A percentile compares a stretch with the other conserved stretches of the same genome.
Evolutionary conservation across 2,113 vertebrate genomes (phyloP).

Genomic region (Azemiops feae): DNA sequence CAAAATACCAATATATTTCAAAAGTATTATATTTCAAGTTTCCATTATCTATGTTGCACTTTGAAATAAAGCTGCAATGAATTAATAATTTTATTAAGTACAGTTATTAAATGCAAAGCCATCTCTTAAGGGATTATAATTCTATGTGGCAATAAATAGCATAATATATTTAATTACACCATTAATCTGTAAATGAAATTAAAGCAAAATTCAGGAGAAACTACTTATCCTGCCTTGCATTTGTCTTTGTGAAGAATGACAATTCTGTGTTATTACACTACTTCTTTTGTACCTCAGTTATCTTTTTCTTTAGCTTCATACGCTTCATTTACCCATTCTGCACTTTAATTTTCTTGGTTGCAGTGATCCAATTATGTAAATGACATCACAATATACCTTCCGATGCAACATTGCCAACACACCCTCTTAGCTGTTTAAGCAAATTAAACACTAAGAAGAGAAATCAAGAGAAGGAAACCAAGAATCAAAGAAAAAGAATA

Average conservation of each 20-base stretch:
- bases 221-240: not conserved
- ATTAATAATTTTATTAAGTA: slow-evolving; percentile 39
- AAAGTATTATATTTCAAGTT: not conserved
- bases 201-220: not conserved
- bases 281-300: not conserved
- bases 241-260: not conserved
- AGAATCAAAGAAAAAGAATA: not conserved
- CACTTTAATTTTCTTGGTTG: not conserved
- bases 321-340: not conserved
- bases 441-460: not conserved
- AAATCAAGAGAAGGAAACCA: not conserved
- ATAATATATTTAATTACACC: slow-evolving; percentile 44
- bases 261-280: too few species aligned
- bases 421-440: not conserved
- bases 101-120: slow-evolving; percentile 23
- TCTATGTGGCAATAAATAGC: slow-evolving; percentile 31
- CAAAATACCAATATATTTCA: not conserved
- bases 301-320: not conserved
- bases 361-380: not conserved
- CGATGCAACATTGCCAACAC: not conserved
- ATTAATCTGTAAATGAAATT: slow-evolving; percentile 27
- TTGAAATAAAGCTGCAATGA: slow-evolving; percentile 33
- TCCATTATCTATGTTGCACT: slow-evolving; percentile 17
- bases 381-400: not conserved
- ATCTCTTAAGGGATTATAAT: slow-evolving; percentile 35